Conservation (phyloP, 1,140 invertebrate species). For the Penaeus indicus region DNA sequence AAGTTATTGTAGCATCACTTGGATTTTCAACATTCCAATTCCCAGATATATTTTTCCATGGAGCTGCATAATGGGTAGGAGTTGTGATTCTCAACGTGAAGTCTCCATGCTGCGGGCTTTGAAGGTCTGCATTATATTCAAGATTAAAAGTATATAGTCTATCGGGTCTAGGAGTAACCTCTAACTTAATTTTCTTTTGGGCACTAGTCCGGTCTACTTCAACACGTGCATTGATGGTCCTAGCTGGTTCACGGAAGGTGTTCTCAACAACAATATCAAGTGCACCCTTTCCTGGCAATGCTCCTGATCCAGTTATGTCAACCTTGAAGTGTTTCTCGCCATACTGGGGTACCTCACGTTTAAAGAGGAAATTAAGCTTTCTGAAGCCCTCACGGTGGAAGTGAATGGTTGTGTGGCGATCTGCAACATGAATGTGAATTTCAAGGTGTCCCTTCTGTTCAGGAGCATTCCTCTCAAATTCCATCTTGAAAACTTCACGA, state of each 20-base stretch:
- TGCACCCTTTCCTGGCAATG: slow-evolving; percentile 37
- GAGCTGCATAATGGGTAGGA: slow-evolving; percentile 33
- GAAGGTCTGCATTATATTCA: slow-evolving; percentile 34
- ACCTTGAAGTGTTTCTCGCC: slow-evolving; percentile 14
- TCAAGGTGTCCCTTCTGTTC: slow-evolving; percentile 30
- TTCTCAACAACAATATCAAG: slow-evolving; percentile 46
- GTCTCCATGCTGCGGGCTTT: slow-evolving; percentile 25
- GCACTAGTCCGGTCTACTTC: slow-evolving; percentile 37
- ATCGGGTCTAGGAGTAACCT: slow-evolving; percentile 33
- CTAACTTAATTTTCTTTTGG: slow-evolving; percentile 51
- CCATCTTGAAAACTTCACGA: slow-evolving; percentile 49
- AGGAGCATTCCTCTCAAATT: slow-evolving; percentile 21
- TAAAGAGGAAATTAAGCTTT: slow-evolving; percentile 45
- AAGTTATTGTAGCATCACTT: background rate
- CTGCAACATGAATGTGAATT: slow-evolving; percentile 22
- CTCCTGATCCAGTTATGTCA: slow-evolving; percentile 33
- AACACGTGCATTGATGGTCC: slow-evolving; percentile 30
- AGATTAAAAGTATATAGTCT: slow-evolving; percentile 47
- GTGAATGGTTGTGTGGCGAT: slow-evolving; percentile 48
- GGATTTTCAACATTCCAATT: slow-evolving; percentile 50
- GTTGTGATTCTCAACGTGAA: slow-evolving; percentile 47
- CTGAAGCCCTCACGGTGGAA: slow-evolving; percentile 46
- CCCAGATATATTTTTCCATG: slow-evolving; percentile 59
- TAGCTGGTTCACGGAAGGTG: slow-evolving; percentile 35
- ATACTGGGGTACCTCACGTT: background rate